Conservation (phyloP, 2,888 invertebrate genomes). For the Drosophila nr. perissopoda region DNA sequence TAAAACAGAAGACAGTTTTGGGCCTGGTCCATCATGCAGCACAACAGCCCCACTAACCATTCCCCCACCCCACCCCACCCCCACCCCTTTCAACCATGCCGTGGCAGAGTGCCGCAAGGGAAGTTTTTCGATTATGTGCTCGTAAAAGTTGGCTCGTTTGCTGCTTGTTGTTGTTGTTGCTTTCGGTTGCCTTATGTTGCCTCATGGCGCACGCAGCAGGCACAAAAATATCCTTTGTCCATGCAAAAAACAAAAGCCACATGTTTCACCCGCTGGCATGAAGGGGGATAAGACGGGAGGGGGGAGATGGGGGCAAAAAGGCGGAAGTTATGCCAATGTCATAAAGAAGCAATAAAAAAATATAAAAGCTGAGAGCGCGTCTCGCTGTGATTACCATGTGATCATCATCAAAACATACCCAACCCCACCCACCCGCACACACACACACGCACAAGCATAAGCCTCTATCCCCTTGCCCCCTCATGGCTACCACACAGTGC, state of each 20-base stretch:
- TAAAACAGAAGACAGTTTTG: slow-evolving; percentile 45
- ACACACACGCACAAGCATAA: neutral
- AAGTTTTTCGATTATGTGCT: slow-evolving; percentile 78
- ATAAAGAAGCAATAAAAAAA: slow-evolving; percentile 80
- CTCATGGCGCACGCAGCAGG: slow-evolving; percentile 36
- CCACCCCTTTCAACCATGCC: neutral
- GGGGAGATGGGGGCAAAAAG: neutral
- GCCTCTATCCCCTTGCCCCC: neutral
- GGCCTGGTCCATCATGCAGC: slow-evolving; percentile 35
- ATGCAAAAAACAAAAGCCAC: slow-evolving; percentile 59
- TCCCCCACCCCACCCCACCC: neutral
- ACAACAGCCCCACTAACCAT: neutral
- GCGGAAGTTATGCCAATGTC: slow-evolving; percentile 59
- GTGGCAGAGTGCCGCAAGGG: slow-evolving; percentile 16
- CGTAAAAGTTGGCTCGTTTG: slow-evolving; percentile 75
- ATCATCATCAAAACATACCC: slow-evolving; percentile 58
- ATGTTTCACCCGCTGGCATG: slow-evolving; percentile 34
- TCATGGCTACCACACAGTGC: neutral
- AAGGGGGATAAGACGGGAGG: neutral
- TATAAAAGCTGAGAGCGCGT: slow-evolving; percentile 61
- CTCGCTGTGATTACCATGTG: slow-evolving; percentile 65
- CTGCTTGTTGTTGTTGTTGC: slow-evolving; percentile 41
- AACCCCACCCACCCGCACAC: neutral
- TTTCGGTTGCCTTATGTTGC: slow-evolving; percentile 18
- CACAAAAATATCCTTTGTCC: slow-evolving; percentile 68